A percentile compares a stretch with the other conserved stretches of the same genome.
Evolutionary conservation across 2,888 invertebrate genomes (phyloP).

Genomic region (Caenorhabditis sp.): DNA sequence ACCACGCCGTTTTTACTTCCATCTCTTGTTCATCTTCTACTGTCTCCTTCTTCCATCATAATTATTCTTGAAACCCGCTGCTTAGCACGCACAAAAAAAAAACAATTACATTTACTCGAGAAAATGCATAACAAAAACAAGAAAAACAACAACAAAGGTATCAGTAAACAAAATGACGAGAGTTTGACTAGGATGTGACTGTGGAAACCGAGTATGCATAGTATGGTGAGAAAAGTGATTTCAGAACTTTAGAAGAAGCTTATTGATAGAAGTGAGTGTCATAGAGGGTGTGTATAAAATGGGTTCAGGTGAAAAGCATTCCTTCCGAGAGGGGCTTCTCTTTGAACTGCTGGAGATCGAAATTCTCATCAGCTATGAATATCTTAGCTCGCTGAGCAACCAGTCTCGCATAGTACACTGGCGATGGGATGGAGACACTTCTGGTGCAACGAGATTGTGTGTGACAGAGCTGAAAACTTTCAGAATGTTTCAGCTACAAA

Average conservation of each 20-base stretch:
- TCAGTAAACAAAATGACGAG: not conserved
- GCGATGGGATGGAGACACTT: slow-evolving; percentile 67
- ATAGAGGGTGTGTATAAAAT: slow-evolving; percentile 1
- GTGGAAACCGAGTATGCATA: not conserved
- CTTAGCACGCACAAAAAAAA: slow-evolving; percentile 58
- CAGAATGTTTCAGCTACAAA: not conserved
- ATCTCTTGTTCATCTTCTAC: slow-evolving; percentile 2
- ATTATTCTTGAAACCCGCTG: slow-evolving; percentile 46
- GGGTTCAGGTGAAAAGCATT: slow-evolving; percentile 56
- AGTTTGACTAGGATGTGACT: not conserved
- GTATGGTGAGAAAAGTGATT: not conserved
- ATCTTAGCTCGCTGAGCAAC: slow-evolving; percentile 66
- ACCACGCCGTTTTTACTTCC: not conserved
- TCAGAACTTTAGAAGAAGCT: not conserved
- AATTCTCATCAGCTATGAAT: slow-evolving; percentile 51
- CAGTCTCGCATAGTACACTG: slow-evolving; percentile 61
- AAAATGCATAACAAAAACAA: slow-evolving; percentile 2
- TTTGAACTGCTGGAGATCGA: slow-evolving; percentile 39
- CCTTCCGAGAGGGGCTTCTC: slow-evolving; percentile 41
- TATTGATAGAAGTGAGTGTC: not conserved
- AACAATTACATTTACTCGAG: slow-evolving; percentile 9
- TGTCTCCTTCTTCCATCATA: slow-evolving; percentile 35
- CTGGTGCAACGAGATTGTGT: slow-evolving; percentile 65
- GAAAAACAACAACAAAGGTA: slow-evolving; percentile 10
- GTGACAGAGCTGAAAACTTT: slow-evolving; percentile 58